These are phyloP conservation scores for Meloe dianella DNA, from an alignment of 2,888 invertebrate species.

Conservation along the genomic window DNA sequence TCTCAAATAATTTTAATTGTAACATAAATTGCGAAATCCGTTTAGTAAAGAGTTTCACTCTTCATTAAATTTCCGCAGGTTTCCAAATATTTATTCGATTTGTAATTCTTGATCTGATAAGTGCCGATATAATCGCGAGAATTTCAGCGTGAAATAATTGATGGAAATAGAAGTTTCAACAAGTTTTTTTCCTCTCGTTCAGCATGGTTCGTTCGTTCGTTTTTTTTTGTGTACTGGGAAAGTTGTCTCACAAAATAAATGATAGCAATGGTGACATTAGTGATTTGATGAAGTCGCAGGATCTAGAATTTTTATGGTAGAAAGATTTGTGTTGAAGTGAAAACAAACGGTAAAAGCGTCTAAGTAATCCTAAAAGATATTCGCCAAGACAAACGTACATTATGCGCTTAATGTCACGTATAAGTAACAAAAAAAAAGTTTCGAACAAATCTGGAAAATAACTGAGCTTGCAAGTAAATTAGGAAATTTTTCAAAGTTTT, in stretches of 20 bases:
- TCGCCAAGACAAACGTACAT: not conserved
- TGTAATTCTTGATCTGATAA: not conserved
- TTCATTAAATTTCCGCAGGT: no score
- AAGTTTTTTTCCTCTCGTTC: not conserved
- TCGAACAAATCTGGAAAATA: not conserved
- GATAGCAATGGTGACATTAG: not conserved
- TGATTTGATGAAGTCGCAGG: constrained; percentile 1
- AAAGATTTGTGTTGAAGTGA: not conserved
- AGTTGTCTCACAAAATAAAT: not conserved
- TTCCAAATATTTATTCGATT: not conserved
- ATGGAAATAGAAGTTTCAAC: not conserved
- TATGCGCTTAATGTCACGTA: not conserved
- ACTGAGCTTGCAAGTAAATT: not conserved
- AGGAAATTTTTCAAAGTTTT: not conserved
- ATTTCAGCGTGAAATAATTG: not conserved
- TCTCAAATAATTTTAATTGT: no score
- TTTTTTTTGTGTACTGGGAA: not conserved
- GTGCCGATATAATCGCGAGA: not conserved
- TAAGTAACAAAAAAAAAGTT: not conserved
- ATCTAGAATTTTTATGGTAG: not conserved
- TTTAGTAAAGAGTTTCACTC: no score
- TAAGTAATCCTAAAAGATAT: constrained; percentile 1
- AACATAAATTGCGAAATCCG: no score
- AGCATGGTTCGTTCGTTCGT: not conserved
- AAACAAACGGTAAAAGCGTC: constrained; percentile 5